phyloP scores from a whole-genome alignment of 2,113 vertebrate genomes.

The Canis aureus region DNA sequence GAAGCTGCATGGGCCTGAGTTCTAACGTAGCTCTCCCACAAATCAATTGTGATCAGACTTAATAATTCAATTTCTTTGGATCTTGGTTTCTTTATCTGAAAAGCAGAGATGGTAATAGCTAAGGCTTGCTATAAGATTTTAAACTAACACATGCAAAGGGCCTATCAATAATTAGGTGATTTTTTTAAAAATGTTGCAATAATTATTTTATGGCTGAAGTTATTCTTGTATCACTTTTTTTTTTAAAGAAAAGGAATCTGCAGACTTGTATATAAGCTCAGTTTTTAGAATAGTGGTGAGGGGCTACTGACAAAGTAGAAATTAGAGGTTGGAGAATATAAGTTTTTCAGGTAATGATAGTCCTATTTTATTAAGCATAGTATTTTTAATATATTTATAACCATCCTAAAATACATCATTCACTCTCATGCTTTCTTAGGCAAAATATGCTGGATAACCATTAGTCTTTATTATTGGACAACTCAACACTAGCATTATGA shows the following conservation, averaged over 20 bases:
- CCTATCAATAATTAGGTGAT: background rate
- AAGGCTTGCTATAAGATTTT: background rate
- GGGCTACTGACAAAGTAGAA: background rate
- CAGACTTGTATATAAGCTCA: background rate
- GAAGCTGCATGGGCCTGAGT: background rate
- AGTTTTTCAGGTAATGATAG: background rate
- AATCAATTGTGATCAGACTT: background rate
- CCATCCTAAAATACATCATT: background rate
- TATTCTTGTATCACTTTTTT: background rate
- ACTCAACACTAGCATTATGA: background rate
- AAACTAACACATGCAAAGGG: background rate
- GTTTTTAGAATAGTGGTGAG: background rate
- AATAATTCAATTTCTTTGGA: background rate
- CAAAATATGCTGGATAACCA: background rate
- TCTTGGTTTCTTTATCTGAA: background rate
- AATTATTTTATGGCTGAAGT: background rate
- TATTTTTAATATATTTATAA: background rate
- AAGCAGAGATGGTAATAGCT: background rate
- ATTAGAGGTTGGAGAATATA: background rate
- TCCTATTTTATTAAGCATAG: background rate
- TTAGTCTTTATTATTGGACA: constrained; percentile 20
- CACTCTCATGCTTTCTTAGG: background rate
- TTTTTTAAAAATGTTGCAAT: background rate
- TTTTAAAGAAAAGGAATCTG: background rate
- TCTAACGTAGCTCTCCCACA: background rate